Conservation (phyloP, 2,888 invertebrate species). For the Trachelus iudaicus region DNA sequence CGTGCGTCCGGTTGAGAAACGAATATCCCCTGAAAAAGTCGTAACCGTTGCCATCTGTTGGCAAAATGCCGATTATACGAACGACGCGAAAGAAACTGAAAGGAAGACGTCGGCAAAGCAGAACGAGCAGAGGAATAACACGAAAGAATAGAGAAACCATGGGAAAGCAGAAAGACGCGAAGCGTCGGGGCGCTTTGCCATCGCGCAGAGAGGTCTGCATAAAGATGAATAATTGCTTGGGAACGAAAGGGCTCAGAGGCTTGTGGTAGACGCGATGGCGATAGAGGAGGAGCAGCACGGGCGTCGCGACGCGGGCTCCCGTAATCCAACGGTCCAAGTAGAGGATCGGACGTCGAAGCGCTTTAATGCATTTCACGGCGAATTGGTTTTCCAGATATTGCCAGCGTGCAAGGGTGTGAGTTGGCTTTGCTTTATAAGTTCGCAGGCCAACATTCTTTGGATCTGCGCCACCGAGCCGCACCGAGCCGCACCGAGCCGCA, state of each 20-base stretch:
- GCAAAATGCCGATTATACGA: not conserved
- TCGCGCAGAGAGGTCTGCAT: not conserved
- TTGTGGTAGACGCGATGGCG: conserved; percentile 8
- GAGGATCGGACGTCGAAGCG: conserved; percentile 1
- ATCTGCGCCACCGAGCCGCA: conserved; percentile 48
- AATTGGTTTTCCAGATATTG: conserved; percentile 41
- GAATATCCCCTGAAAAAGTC: not conserved
- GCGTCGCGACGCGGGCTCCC: conserved; percentile 17
- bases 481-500: conserved; percentile 40
- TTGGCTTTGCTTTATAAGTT: conserved; percentile 35
- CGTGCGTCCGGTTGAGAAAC: no score
- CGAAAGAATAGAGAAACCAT: not conserved
- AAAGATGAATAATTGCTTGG: conserved; percentile 27
- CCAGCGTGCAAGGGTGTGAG: conserved; percentile 19
- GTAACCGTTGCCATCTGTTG: not conserved
- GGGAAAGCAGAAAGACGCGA: conserved; percentile 6
- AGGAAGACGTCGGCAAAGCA: not conserved
- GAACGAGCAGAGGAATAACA: not conserved
- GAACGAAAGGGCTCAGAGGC: conserved; percentile 19
- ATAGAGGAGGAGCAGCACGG: conserved; percentile 4
- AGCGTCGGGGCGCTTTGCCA: conserved; percentile 7
- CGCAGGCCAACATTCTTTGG: conserved; percentile 51
- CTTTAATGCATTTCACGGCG: conserved; percentile 36
- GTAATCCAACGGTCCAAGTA: conserved; percentile 14
- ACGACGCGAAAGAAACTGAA: not conserved